These are phyloP conservation scores for human (Homo sapiens) DNA, from an alignment of 2,113 vertebrate species.

Conservation along the genomic window GRCh38 chr2:34222501-34223000, in stretches of 20 bases:
- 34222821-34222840: background rate
- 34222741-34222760: background rate
- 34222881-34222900: background rate
- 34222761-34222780: background rate
- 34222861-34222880: background rate
- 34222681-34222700: background rate
- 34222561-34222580: background rate
- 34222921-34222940: slow-evolving; percentile 6
- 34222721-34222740: background rate
- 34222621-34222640: background rate
- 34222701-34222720: background rate
- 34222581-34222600: background rate
- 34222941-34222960: background rate
- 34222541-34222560: background rate
- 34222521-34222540: background rate
- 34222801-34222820: background rate
- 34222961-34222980: background rate
- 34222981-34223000: background rate
- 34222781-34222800: background rate
- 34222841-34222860: background rate
- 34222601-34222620: background rate
- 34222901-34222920: background rate
- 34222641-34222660: background rate
- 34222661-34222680: background rate
- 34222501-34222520: background rate